Conservation (phyloP, 2,797 vertebrate species). For the Cirrhinus molitorella region DNA sequence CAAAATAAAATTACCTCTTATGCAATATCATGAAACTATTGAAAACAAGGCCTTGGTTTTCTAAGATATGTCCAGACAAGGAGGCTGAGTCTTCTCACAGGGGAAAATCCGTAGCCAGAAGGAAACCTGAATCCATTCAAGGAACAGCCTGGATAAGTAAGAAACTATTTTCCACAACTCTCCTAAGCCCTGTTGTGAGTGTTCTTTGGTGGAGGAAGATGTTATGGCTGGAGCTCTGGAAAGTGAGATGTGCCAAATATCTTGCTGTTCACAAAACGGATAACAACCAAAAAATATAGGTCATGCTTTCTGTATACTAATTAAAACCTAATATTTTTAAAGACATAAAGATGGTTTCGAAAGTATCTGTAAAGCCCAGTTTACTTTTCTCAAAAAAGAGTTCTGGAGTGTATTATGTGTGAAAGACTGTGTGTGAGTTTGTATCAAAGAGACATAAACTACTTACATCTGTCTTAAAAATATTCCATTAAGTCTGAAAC, state of each 20-base stretch:
- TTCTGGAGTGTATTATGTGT: background rate
- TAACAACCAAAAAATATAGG: background rate
- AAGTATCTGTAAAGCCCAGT: background rate
- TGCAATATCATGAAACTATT: slow-evolving; percentile 8
- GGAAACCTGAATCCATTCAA: slow-evolving; percentile 35
- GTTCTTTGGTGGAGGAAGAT: slow-evolving; percentile 42
- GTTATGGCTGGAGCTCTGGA: slow-evolving; percentile 47
- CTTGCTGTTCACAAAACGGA: background rate
- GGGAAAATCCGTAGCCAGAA: slow-evolving; percentile 27
- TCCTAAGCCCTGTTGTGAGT: slow-evolving; percentile 37
- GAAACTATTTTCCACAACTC: slow-evolving; percentile 54
- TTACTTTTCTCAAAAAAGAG: background rate
- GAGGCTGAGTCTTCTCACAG: slow-evolving; percentile 12
- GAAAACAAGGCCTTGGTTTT: slow-evolving; percentile 10
- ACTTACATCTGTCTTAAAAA: slow-evolving; percentile 5
- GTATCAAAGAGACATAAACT: background rate
- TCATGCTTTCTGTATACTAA: background rate
- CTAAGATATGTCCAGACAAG: slow-evolving; percentile 30
- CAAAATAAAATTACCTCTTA: slow-evolving; percentile 41
- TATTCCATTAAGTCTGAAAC: background rate
- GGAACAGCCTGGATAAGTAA: slow-evolving; percentile 20
- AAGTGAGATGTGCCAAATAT: background rate
- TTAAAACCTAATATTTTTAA: background rate
- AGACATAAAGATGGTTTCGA: background rate
- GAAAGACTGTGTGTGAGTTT: background rate